Conservation (phyloP, 2,888 invertebrate species). For the Smittia aterrima region DNA sequence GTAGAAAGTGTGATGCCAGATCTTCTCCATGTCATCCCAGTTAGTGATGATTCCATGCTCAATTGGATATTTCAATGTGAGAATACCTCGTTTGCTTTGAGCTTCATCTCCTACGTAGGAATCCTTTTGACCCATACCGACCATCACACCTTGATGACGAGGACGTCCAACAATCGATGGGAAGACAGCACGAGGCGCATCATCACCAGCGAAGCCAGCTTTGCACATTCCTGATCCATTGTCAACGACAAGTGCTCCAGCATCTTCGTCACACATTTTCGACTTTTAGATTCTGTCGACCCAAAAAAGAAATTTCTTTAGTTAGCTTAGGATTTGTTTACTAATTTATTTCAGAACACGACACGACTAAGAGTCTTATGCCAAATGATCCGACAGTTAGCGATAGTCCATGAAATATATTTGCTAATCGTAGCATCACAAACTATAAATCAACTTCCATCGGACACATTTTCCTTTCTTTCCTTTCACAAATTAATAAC, state of each 20-base stretch:
- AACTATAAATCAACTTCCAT: conserved; percentile 29
- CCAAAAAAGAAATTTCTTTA: not conserved
- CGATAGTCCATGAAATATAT: conserved; percentile 17
- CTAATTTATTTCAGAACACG: not conserved
- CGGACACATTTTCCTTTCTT: conserved; percentile 20
- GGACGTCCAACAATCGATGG: conserved; percentile 94
- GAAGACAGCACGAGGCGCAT: conserved; percentile 82
- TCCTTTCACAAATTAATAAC: conserved; percentile 23
- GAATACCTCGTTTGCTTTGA: conserved; percentile 93
- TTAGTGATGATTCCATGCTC: conserved; percentile 97
- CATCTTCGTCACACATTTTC: conserved; percentile 76
- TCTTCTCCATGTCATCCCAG: conserved; percentile 99
- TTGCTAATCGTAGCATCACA: conserved; percentile 12
- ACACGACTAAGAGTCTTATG: not conserved
- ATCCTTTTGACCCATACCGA: conserved; percentile 97
- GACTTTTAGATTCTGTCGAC: conserved; percentile 3
- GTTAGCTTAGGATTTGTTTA: no score
- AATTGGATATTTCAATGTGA: conserved; percentile 93
- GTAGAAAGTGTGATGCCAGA: conserved; percentile 99
- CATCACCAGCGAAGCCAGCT: conserved; percentile 88
- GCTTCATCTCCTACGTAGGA: conserved; percentile 96
- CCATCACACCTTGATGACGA: conserved; percentile 92
- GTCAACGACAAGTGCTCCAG: conserved; percentile 82
- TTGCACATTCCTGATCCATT: conserved; percentile 94
- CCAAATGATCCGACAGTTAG: not conserved